Base-by-base conservation (phyloP, 2,113 vertebrate species). In the Clinocottus analis region DNA sequence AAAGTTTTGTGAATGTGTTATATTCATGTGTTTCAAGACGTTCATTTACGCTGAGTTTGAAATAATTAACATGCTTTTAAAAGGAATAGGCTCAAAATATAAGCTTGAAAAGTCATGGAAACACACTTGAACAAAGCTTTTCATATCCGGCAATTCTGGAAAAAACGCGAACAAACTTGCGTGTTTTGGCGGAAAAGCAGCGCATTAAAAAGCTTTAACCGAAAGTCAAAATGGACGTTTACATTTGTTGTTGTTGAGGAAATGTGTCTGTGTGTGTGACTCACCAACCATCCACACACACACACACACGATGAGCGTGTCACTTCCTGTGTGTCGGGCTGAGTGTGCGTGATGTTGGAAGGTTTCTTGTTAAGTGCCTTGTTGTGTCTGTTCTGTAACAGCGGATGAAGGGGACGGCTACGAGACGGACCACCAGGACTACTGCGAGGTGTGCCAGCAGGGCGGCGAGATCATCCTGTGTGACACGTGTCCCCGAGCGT, bases 401-500 rank as follows among this genome's bases (percentile, higher is more conserved):
- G 77, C 87, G 43, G 98, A 99, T 71, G 98, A 99, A 0, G 95
- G 96, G 1, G 98, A 99, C 90, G 98, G 98, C 73, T 99, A 99
- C 60, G 98, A 99, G 94, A 99, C 98, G 0, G 98, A 99, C 93
- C 98, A 99, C 93, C 98, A 99, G 94, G 98, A 99, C 94, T 99
- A 99, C 92, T 99, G 98, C 27, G 98, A 99, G 95, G 98, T 99
- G 61, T 99, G 98, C 92, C 98, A 99, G 94, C 98, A 99, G 94
- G 98, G 98, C 5, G 98, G 98, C 0, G 98, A 99, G 94, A 99
- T 99, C 90, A 99, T 99, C 91, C 93, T 99, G 72, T 99, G 98
- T 19, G 98, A 99, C 86, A 99, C 98, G 63, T 99, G 98, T 75
- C 98, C 98, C 76, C 93, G 98, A 80, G 98, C 98, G 6, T 99